Base-by-base conservation (phyloP, 2,113 vertebrate genomes). In the Corythoichthys haematopterus region DNA sequence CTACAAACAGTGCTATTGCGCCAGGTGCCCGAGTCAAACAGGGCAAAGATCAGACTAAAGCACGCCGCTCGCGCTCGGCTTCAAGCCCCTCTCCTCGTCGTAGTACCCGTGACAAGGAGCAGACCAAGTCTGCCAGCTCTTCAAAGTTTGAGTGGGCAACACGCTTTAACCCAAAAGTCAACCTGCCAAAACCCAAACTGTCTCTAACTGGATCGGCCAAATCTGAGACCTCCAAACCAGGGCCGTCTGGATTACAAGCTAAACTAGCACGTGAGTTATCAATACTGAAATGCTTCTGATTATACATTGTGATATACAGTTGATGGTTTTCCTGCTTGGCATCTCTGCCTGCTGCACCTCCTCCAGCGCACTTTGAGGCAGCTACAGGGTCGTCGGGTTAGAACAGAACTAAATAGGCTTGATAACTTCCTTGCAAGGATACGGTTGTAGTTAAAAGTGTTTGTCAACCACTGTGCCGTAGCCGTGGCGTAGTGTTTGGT, bases 101-200 rank as follows among this genome's bases (percentile, higher is more conserved):
- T 77, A 98, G 96, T 84, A 97, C 96, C 84, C 94, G 96, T 52
- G 97, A 98, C 80, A 99, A 99, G 90, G 97, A 99, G 90, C 95
- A 92, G 11, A 94, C 90, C 87, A 98, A 98, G 92, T 89, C 93
- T 77, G 89, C 95, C 84, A 93, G 95, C 88, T 97, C 96, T 87
- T 99, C 97, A 65, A 99, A 98, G 85, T 99, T 99, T 87, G 97
- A 99, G 89, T 99, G 97, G 97, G 94, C 97, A 83, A 93, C 96
- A 87, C 95, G 97, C 75, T 99, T 99, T 80, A 98, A 95, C 90
- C 94, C 97, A 62, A 99, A 98, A 94, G 96, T 99, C 85, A 98
- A 95, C 90, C 92, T 99, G 87, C 94, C 96, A 92, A 99, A 99
- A 94, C 95, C 97, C 87, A 98, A 98, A 93, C 94, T 99, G 91